Percentiles rank a stretch among this genome's conserved stretches.
Evolutionary conservation across 2,113 vertebrate species (phyloP).

Genomic region (Pavo muticus): DNA sequence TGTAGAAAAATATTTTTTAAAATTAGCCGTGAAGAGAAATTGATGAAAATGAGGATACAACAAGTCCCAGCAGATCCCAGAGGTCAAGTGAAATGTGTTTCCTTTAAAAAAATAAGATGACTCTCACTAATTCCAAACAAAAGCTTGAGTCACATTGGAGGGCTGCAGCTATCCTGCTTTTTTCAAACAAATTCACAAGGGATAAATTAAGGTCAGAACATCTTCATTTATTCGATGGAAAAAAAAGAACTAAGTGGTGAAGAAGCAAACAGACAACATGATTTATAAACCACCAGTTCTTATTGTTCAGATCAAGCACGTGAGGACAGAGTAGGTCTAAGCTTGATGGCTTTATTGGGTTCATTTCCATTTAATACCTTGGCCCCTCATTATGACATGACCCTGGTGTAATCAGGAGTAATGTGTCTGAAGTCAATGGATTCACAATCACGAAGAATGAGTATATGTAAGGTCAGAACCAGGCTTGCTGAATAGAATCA

Average conservation of each 20-base stretch:
- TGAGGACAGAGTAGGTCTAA: slow-evolving; percentile 29
- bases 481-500: slow-evolving; percentile 7
- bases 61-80: slow-evolving; percentile 19
- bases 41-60: slow-evolving; percentile 41
- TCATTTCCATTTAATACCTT: slow-evolving; percentile 58
- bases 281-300: slow-evolving; percentile 59
- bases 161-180: slow-evolving; percentile 20
- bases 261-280: slow-evolving; percentile 53
- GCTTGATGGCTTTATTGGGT: slow-evolving; percentile 50
- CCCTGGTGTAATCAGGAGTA: slow-evolving; percentile 41
- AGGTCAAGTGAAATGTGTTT: slow-evolving; percentile 77
- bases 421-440: slow-evolving; percentile 46
- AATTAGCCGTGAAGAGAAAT: not conserved
- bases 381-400: slow-evolving; percentile 16
- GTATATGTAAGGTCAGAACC: slow-evolving; percentile 19
- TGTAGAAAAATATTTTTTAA: not conserved
- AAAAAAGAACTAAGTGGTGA: not conserved
- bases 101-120: slow-evolving; percentile 67
- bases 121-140: slow-evolving; percentile 42
- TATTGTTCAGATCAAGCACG: slow-evolving; percentile 34
- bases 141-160: slow-evolving; percentile 52
- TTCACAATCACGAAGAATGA: slow-evolving; percentile 1
- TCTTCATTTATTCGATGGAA: not conserved
- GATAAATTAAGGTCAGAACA: slow-evolving; percentile 49
- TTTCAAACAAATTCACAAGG: slow-evolving; percentile 2